Base-by-base conservation (phyloP, 1,140 invertebrate genomes). In the Trichonephila clavata region DNA sequence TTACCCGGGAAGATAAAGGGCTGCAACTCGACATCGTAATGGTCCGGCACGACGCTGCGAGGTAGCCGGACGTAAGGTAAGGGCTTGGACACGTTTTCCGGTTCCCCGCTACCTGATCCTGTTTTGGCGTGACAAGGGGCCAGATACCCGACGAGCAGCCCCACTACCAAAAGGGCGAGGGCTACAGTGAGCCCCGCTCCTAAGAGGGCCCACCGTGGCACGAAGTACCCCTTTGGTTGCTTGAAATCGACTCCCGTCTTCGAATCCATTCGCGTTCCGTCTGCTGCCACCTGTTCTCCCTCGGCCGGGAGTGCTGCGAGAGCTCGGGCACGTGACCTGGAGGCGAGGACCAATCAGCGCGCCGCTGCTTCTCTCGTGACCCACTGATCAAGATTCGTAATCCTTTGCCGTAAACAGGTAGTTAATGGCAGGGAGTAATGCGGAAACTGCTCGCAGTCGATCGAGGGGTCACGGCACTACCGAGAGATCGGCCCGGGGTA, bases 1-100 rank as follows among this genome's bases (percentile, higher is more conserved):
- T 94, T 90, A 39, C 94, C 86, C 16, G 95, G 95, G 63, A 95
- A 92, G 77, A 96, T 95, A 87, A 95, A 95, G 10, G 96, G 95
- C 61, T 94, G 92, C 8, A 96, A 94, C 63, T 95, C 94, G 10
- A 96, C 71, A 24, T 95, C 94, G 88, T 96, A 96, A 57, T 95
- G 94, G 27, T 94, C 59, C 8, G 96, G 96, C 20, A 95, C 68
- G 13, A 96, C 80, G 61, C 94, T 93, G 3, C 92, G 94, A 0
- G 95, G 96, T 18, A 96, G 94, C 50, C 95, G 94, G 20, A 95
- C 95, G 84, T 95, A 95, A 21, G 87, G 93, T 5, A 90, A 43
- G 1, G 60, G 59, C 10, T 21, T 32, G 14, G 71, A 59, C 8
- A 43, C 3, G 18, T n/a, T 7, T 24, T 20, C 43, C 20, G 8